Conservation (phyloP, 1,140 invertebrate genomes). For the Monochamus saltuarius region DNA sequence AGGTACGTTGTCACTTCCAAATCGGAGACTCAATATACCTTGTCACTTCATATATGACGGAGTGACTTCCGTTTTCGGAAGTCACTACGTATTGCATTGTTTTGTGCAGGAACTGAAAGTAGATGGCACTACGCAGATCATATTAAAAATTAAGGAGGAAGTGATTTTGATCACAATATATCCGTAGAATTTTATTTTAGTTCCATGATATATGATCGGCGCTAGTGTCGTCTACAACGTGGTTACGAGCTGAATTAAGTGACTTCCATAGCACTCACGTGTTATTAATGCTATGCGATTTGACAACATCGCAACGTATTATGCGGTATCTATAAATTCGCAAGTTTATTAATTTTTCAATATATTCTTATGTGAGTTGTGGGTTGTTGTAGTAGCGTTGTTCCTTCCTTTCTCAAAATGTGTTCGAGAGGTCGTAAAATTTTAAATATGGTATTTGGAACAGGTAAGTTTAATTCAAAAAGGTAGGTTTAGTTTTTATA, state of each 20-base stretch:
- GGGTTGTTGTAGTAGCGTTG: too few relatives aligned
- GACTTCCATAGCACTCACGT: not conserved
- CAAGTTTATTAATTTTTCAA: too few relatives aligned
- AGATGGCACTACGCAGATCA: not conserved
- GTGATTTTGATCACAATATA: conserved; percentile 4
- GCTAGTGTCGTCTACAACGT: conserved; percentile 3
- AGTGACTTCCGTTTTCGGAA: conserved; percentile 7
- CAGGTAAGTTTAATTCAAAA: too few relatives aligned
- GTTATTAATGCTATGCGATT: too few relatives aligned
- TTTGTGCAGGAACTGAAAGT: not conserved
- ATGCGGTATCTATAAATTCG: too few relatives aligned
- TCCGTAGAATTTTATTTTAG: conserved; percentile 2
- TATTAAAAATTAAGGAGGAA: not conserved
- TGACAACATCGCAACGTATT: too few relatives aligned
- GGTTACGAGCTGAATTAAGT: not conserved
- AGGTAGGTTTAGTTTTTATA: too few relatives aligned
- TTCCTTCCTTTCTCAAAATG: too few relatives aligned
- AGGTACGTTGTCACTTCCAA: conserved; percentile 5
- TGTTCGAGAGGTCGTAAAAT: too few relatives aligned
- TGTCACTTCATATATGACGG: conserved; percentile 6
- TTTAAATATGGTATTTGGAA: too few relatives aligned
- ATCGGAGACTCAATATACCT: not conserved
- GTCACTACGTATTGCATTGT: conserved; percentile 1
- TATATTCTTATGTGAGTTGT: too few relatives aligned
- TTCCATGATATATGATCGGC: conserved; percentile 1